These are phyloP conservation scores for Diachasmimorpha longicaudata DNA, from an alignment of 1,140 invertebrate genomes.

Conservation along the genomic window DNA sequence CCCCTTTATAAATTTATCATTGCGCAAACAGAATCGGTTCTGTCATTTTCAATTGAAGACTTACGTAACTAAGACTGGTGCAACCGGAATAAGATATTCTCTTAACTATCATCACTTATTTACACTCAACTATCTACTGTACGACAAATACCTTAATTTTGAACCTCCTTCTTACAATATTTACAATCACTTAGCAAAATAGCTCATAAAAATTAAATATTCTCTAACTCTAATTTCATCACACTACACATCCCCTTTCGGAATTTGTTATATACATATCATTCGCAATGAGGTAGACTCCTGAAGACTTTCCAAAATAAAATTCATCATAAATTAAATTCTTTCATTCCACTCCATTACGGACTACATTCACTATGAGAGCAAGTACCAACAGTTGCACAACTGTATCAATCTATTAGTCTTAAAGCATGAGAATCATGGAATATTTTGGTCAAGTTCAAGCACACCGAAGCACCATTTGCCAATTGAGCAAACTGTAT, in stretches of 20 bases:
- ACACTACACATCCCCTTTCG: not conserved
- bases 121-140: conserved; percentile 2
- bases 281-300: conserved; percentile 23
- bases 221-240: not conserved
- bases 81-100: not conserved
- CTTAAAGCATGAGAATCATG: no score
- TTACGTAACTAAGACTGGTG: not conserved
- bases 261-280: conserved; percentile 10
- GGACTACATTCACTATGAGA: not conserved
- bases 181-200: conserved; percentile 1
- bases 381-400: not conserved
- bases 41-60: not conserved
- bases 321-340: not conserved
- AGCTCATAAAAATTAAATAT: conserved; percentile 7
- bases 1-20: not conserved
- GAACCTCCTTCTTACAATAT: not conserved
- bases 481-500: conserved; percentile 20
- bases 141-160: not conserved
- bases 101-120: not conserved
- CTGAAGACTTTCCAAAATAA: not conserved
- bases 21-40: no score
- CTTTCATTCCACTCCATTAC: not conserved
- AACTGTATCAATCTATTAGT: not conserved
- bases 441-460: no score
- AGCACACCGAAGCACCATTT: not conserved